Evolutionary conservation across 2,113 vertebrate genomes (phyloP), one percentile per base, ranked within the genome.

Genomic region (Ornithorhynchus anatinus): DNA sequence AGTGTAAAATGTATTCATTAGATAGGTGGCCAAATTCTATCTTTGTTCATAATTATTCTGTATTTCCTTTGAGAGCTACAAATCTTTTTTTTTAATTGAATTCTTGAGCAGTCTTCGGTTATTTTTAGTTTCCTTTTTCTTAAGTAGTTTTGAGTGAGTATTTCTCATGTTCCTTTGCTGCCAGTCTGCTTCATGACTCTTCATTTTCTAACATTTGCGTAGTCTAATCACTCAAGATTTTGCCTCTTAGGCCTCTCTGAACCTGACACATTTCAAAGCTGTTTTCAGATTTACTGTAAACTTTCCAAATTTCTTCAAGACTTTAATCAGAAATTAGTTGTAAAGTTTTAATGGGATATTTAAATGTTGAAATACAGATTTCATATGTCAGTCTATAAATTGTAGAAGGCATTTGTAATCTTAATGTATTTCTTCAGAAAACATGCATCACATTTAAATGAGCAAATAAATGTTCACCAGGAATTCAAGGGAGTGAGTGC

Each of bases 101-200:
- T 84, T 52, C 66, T 82, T 65, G 76, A 69, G 53, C 62, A 76
- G 38, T 65, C 56, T 81, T 87, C 10, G 25, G 67, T 87, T 89
- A 85, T 79, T 88, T 91, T 89, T 86, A 66, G 56, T 89, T 87
- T 88, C 52, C 48, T n/a, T 83, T 91, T 83, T 85, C 61, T 87
- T 82, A 84, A 89, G 50, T 79, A 84, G 60, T 86, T 40, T 66
- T 80, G 31, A 44, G 16, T 80, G 31, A 44, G 16, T 86, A 61
- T 84, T 90, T 88, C 48, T 89, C 57, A 68, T 75, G 57, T 85
- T 90, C 71, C 72, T 61, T 79, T 90, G 80, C 59, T 88, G 43
- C 84, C 74, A 89, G 68, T 58, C 71, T 86, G 56, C 73, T 87
- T 88, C 63, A 81, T 85, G 81, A 80, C 77, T 88, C 73, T 90